phyloP scores from a whole-genome alignment of 2,888 invertebrate species.

The Drosophila suboccidentalis region DNA sequence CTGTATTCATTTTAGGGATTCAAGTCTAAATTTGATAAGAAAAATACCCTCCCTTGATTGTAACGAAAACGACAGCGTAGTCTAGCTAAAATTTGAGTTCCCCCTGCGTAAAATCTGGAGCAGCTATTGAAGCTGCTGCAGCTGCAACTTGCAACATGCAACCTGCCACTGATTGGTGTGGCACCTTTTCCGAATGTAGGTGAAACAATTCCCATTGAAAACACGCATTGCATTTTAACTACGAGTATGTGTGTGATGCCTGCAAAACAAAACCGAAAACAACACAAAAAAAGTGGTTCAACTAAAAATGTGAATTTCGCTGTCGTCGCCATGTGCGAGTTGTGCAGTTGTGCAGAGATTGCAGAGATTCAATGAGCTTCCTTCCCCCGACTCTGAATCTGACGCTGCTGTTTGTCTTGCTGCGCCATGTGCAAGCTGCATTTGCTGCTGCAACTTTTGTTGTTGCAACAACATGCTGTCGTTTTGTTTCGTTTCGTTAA shows the following conservation, averaged over 20 bases:
- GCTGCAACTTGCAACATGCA: slow-evolving; percentile 21
- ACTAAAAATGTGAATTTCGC: slow-evolving; percentile 35
- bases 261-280: not conserved
- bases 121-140: slow-evolving; percentile 7
- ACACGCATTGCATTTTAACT: slow-evolving; percentile 43
- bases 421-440: slow-evolving; percentile 65
- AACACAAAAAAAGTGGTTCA: slow-evolving; percentile 19
- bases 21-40: not conserved
- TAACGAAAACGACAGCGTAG: not conserved
- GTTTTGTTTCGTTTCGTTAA: slow-evolving; percentile 38
- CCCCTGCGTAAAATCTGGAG: not conserved
- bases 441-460: slow-evolving; percentile 27
- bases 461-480: slow-evolving; percentile 6
- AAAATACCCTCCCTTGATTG: not conserved
- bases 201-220: slow-evolving; percentile 50
- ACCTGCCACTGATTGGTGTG: slow-evolving; percentile 27
- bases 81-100: not conserved
- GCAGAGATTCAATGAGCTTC: slow-evolving; percentile 53
- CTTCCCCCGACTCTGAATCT: not conserved
- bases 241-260: slow-evolving; percentile 13
- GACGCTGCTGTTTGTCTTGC: slow-evolving; percentile 23
- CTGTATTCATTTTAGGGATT: not conserved
- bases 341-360: not conserved
- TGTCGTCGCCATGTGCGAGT: slow-evolving; percentile 46
- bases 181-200: slow-evolving; percentile 38